These are phyloP conservation scores for Lordiphosa fenestrarum DNA, from an alignment of 2,888 invertebrate species.

Conservation along the genomic window DNA sequence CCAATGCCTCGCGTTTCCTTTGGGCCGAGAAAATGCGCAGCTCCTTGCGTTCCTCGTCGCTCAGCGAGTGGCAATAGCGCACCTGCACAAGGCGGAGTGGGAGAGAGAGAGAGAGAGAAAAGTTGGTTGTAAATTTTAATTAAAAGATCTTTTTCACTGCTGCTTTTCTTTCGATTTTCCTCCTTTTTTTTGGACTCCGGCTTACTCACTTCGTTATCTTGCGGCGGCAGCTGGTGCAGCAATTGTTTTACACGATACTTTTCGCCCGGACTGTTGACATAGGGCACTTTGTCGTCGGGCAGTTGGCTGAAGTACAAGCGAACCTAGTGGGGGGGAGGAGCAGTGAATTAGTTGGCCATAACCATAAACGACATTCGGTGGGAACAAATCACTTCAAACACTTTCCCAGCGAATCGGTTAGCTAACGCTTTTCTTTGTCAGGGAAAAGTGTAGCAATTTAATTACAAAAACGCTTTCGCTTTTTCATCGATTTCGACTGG, in stretches of 20 bases:
- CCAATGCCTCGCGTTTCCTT: slow-evolving; percentile 95
- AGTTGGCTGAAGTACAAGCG: slow-evolving; percentile 97
- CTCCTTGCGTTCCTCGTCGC: slow-evolving; percentile 96
- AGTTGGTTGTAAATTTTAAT: slow-evolving; percentile 69
- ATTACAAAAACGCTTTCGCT: slow-evolving; percentile 43
- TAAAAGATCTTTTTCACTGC: slow-evolving; percentile 55
- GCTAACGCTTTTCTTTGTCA: neutral
- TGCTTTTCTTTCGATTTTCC: slow-evolving; percentile 5
- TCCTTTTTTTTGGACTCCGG: neutral
- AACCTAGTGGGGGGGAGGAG: slow-evolving; percentile 84
- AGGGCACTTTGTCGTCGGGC: slow-evolving; percentile 98
- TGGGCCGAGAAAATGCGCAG: slow-evolving; percentile 95
- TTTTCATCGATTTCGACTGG: slow-evolving; percentile 52
- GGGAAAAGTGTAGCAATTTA: slow-evolving; percentile 18
- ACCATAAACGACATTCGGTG: slow-evolving; percentile 4
- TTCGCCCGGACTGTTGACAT: slow-evolving; percentile 96
- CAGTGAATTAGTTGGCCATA: slow-evolving; percentile 18
- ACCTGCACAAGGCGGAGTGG: slow-evolving; percentile 82
- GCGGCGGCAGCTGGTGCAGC: slow-evolving; percentile 96
- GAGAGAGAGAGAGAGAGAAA: slow-evolving; percentile 14
- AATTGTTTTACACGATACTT: slow-evolving; percentile 96
- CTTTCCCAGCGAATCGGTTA: slow-evolving; percentile 47
- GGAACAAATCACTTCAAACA: slow-evolving; percentile 34
- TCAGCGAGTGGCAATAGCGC: slow-evolving; percentile 95
- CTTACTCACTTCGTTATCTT: slow-evolving; percentile 91